These are phyloP conservation scores for Myrmecophaga tridactyla DNA, from an alignment of 2,113 vertebrate species.

Conservation along the genomic window DNA sequence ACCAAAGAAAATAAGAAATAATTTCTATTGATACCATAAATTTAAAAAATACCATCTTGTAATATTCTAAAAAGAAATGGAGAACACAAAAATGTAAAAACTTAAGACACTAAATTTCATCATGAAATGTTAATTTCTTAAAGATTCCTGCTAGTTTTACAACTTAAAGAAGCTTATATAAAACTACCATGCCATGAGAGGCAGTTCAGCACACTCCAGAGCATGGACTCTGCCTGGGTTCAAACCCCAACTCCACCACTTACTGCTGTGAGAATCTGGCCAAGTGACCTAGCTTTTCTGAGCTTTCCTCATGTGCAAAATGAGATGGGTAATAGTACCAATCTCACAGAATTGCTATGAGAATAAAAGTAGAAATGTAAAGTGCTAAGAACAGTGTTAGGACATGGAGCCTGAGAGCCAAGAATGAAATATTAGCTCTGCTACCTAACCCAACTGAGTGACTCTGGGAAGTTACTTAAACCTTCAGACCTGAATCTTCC, in stretches of 20 bases:
- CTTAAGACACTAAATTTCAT: background rate
- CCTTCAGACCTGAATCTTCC: background rate
- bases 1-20: background rate
- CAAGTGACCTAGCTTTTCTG: background rate
- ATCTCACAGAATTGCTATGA: background rate
- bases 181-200: fast-evolving
- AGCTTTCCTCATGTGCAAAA: background rate
- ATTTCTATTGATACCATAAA: background rate
- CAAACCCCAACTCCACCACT: background rate
- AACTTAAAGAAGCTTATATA: background rate
- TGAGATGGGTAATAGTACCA: background rate
- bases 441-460: fast-evolving
- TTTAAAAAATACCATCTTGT: background rate
- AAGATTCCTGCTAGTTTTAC: too few relatives aligned
- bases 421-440: background rate
- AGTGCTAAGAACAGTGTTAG: background rate
- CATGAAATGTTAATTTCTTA: background rate
- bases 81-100: background rate
- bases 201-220: background rate
- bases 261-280: background rate
- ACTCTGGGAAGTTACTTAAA: background rate
- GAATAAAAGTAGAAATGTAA: background rate
- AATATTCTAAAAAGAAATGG: background rate
- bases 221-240: background rate
- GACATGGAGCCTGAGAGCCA: background rate